These are phyloP conservation scores for Mionectes macconnelli DNA, from an alignment of 2,113 vertebrate genomes.

Conservation along the genomic window DNA sequence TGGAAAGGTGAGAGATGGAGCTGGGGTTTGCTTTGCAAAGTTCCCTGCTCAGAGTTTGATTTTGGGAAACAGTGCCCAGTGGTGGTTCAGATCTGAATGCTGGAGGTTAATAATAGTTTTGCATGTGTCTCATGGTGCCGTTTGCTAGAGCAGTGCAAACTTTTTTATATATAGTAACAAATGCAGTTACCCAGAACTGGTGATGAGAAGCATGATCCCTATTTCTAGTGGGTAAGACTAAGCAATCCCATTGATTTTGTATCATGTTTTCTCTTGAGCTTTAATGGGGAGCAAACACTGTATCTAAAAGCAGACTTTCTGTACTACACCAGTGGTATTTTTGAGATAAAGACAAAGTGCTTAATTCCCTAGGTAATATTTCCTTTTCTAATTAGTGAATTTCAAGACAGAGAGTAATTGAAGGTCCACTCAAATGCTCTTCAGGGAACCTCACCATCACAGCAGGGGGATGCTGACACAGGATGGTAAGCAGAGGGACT, in stretches of 20 bases:
- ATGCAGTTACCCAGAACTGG: not conserved
- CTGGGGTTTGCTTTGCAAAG: not conserved
- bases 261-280: not conserved
- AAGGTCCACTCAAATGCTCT: not conserved
- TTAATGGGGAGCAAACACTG: not conserved
- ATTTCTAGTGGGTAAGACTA: not conserved
- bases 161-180: not conserved
- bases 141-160: not conserved
- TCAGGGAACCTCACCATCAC: rapidly evolving
- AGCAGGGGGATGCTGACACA: not conserved
- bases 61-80: not conserved
- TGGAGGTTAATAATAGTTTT: not conserved
- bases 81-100: not conserved
- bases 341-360: not conserved
- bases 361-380: not conserved
- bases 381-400: not conserved
- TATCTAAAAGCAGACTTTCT: not conserved
- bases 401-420: not conserved
- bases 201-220: not conserved
- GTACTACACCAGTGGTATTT: not conserved
- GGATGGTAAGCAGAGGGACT: not conserved
- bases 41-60: not conserved
- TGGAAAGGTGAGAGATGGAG: not conserved
- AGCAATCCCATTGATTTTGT: not conserved
- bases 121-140: not conserved